phyloP scores from a whole-genome alignment of 2,888 invertebrate species.

The Drosophila koepferae region DNA sequence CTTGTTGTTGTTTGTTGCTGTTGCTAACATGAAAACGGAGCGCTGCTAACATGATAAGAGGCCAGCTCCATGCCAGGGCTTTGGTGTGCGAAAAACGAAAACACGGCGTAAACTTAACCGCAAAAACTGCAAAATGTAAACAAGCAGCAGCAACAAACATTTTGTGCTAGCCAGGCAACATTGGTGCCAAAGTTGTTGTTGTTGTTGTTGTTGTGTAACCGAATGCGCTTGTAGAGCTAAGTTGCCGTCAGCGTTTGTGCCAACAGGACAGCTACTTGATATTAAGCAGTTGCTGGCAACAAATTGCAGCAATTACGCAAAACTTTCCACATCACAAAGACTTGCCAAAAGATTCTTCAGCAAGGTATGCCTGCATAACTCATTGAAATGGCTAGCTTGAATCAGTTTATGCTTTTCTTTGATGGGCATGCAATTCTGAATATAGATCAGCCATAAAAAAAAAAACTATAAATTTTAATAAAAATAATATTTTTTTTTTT shows the following conservation, averaged over 20 bases:
- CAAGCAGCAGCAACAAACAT: conserved; percentile 60
- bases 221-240: conserved; percentile 23
- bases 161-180: conserved; percentile 23
- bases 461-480: too few species aligned
- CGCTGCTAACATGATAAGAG: conserved; percentile 72
- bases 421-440: too few species aligned
- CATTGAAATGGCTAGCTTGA: too few species aligned
- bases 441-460: too few species aligned
- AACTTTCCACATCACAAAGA: conserved; percentile 23
- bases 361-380: not conserved
- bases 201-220: conserved; percentile 45
- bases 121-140: conserved; percentile 66
- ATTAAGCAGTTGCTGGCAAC: conserved; percentile 36
- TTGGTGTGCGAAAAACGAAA: conserved; percentile 31
- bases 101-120: conserved; percentile 68
- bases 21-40: conserved; percentile 51
- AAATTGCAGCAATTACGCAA: conserved; percentile 55
- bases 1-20: conserved; percentile 15
- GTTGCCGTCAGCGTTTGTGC: conserved; percentile 40
- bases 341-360: conserved; percentile 17
- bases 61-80: conserved; percentile 29
- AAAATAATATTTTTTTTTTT: not conserved
- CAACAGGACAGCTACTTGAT: conserved; percentile 68
- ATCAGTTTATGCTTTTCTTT: too few species aligned
- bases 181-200: conserved; percentile 22